These are phyloP conservation scores for Ochropleura plecta DNA, from an alignment of 2,888 invertebrate genomes.

Conservation along the genomic window DNA sequence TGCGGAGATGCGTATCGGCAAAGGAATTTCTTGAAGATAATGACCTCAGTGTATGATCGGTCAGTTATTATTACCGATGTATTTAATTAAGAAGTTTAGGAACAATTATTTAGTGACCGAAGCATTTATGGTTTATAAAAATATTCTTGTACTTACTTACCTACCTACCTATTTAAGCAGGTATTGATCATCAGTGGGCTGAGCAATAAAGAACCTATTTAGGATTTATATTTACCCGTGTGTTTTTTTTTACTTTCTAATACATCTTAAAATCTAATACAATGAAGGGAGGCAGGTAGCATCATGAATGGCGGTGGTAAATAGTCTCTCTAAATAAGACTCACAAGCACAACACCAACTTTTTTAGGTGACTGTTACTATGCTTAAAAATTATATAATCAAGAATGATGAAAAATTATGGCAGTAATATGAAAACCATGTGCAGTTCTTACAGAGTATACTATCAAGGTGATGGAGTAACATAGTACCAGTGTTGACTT, in stretches of 20 bases:
- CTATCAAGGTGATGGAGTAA: too few relatives aligned
- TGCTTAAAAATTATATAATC: neutral
- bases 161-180: neutral
- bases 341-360: neutral
- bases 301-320: neutral
- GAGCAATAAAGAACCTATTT: slow-evolving; percentile 19
- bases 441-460: too few relatives aligned
- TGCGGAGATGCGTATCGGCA: slow-evolving; percentile 79
- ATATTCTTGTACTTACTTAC: neutral
- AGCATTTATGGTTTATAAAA: neutral
- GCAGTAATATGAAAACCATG: neutral
- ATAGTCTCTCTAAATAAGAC: neutral
- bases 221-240: neutral
- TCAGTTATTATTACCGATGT: neutral
- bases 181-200: neutral
- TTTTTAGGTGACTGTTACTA: neutral
- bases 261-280: too few relatives aligned
- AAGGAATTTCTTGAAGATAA: slow-evolving; percentile 11
- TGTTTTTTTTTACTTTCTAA: slow-evolving; percentile 4
- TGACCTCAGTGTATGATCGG: neutral
- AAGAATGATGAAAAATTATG: neutral
- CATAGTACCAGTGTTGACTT: neutral
- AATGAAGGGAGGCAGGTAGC: neutral
- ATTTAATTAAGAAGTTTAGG: neutral
- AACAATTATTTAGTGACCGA: neutral